Percentiles rank a stretch among this genome's conserved stretches.
phyloP scores from a whole-genome alignment of 64 coral and sea anemone genomes.

The Actinia tenebrosa region DNA sequence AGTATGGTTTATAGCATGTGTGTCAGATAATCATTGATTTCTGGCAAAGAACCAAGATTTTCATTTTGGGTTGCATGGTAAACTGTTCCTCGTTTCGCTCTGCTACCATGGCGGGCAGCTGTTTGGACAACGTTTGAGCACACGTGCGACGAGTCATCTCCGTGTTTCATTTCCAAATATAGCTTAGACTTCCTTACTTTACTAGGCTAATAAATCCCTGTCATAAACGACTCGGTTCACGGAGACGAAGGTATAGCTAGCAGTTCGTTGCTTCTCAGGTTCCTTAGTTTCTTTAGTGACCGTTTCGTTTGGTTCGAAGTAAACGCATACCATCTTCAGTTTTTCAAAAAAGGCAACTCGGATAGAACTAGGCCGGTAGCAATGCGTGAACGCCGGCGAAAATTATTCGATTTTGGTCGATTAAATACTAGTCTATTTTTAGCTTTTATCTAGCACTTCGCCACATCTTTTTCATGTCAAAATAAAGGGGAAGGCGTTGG shows the following conservation, averaged over 20 bases:
- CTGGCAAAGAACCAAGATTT: not conserved
- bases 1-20: constrained; percentile 2
- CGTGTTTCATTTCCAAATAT: constrained; percentile 4
- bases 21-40: not conserved
- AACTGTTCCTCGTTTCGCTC: not conserved
- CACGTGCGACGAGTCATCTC: not conserved
- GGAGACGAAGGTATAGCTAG: not conserved
- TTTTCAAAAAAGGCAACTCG: too few species aligned
- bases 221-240: not conserved
- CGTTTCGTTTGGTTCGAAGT: not conserved
- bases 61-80: not conserved
- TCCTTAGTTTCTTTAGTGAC: not conserved
- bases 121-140: not conserved
- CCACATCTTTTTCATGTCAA: not conserved
- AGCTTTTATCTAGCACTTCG: not conserved
- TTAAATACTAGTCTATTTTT: not conserved
- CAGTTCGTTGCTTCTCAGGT: not conserved
- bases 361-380: too few species aligned
- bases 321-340: too few species aligned
- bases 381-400: too few species aligned
- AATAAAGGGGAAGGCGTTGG: not conserved
- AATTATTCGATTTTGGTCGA: not conserved
- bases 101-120: constrained; percentile 5
- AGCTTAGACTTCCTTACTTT: not conserved
- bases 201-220: not conserved